Conservation (phyloP, 2,113 vertebrate species). For the Isichthys henryi region DNA sequence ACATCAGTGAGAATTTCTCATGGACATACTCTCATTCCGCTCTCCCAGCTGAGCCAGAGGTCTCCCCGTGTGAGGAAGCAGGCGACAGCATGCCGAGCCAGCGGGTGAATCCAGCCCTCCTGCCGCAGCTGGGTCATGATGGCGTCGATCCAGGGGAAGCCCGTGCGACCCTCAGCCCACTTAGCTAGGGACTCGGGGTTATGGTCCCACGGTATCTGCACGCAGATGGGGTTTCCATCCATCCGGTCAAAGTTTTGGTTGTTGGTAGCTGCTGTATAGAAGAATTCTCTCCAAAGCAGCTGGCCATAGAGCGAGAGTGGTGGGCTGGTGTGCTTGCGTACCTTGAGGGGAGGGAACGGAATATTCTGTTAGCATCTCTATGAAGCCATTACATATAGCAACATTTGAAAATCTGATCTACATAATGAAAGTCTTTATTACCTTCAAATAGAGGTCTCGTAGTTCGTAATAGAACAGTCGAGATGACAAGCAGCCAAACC, state of each 20-base stretch:
- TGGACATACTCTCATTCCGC: constrained; percentile 36
- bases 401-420: not conserved
- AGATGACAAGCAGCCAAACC: constrained; percentile 40
- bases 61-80: constrained; percentile 41
- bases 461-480: constrained; percentile 36
- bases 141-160: constrained; percentile 42
- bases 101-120: constrained; percentile 44
- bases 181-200: constrained; percentile 39
- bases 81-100: constrained; percentile 41
- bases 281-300: constrained; percentile 41
- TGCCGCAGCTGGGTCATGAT: constrained; percentile 41
- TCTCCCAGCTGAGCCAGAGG: constrained; percentile 44
- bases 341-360: constrained; percentile 6
- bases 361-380: too few relatives aligned
- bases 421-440: not conserved
- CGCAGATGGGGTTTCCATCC: constrained; percentile 40
- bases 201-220: constrained; percentile 40
- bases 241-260: constrained; percentile 39
- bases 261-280: constrained; percentile 37
- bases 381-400: not conserved
- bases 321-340: constrained; percentile 24
- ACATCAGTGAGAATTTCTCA: not conserved
- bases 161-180: constrained; percentile 39
- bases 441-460: constrained; percentile 38
- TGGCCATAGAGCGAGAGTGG: constrained; percentile 36